Base-by-base conservation (phyloP, 2,888 invertebrate species). In the Teleogryllus oceanicus region DNA sequence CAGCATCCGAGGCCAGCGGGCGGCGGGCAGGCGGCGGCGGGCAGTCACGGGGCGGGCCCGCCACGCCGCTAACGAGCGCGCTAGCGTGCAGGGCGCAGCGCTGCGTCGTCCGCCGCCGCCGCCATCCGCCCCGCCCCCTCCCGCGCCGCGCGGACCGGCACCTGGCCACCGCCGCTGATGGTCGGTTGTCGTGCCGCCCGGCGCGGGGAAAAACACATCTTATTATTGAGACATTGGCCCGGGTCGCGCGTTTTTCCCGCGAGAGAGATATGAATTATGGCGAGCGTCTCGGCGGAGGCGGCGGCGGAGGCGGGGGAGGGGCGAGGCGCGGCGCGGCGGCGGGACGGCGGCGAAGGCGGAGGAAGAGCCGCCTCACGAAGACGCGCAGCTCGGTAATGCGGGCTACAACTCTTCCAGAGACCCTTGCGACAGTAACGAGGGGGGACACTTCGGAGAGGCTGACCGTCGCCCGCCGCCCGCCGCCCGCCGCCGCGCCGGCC, bases 101-200 rank as follows among this genome's bases (percentile, higher is more conserved):
- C 62, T n/a, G 13, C 62, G 16, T 18, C 62, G 16, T n/a, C 62
- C 62, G 62, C 62, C 62, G 13, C 62, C 62, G 16, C 62, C 62
- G 62, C 62, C 62, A 13, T n/a, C 62, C 16, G 4, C 62, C 62
- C 62, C 16, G 16, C n/a, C 16, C 16, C 13, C 62, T n/a, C 16
- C 62, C 62, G 62, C 62, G 16, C n/a, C 62, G 16, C 3, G 62
- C 16, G 16, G 62, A 62, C 13, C 62, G 62, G 62, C 62, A 62
- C 62, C 62, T 62, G 62, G 62, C 62, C 62, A n/a, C 62, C 62
- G n/a, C 62, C 62, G 62, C 62, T 62, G 62, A 62, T 62, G 62
- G 62, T n/a, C 16, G 62, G 62, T 62, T 62, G 62, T 62, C 62
- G 62, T 62, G 62, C 62, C 62, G 62, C 62, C 16, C 62, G 62